Evolutionary conservation across 2,113 vertebrate species (phyloP), one percentile per base, ranked within the genome.

Genomic region (Erinaceus europaeus): DNA sequence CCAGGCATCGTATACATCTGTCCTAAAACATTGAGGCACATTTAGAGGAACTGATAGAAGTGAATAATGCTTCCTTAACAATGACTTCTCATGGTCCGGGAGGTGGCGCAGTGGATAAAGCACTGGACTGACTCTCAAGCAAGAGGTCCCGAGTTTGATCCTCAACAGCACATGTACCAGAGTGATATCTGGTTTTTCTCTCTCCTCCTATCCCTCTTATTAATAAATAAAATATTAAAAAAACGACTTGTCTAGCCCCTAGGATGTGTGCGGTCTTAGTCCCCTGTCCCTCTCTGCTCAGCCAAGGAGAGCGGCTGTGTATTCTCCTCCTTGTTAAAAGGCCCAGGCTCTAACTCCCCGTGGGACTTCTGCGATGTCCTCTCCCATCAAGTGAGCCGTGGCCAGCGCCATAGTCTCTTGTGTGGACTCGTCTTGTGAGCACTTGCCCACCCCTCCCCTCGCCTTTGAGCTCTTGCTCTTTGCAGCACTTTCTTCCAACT

Each of bases 401-500:
- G 32, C 59, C 40, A 32, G 1, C 9, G 5, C 27, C 27, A 36
- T 2, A 20, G 9, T 75, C 80, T 11, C 52, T 57, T n/a, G n/a
- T n/a, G n/a, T n/a, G n/a, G n/a, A n/a, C n/a, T n/a, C n/a, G n/a
- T n/a, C n/a, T n/a, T n/a, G n/a, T n/a, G n/a, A n/a, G n/a, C n/a
- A n/a, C n/a, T n/a, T n/a, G n/a, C n/a, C n/a, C n/a, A n/a, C n/a
- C n/a, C n/a, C n/a, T n/a, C n/a, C n/a, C n/a, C 55, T 84, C 48
- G 53, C 5, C 40, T 27, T 46, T 67, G 17, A 74, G 69, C 91
- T n/a, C 61, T n/a, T 50, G 44, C n/a, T n/a, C n/a, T 80, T 50
- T 38, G 44, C 21, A n/a, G 89, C 44, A 20, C 38, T 92, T 95
- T 94, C 71, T 91, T 34, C 6, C 74, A 76, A 3, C 83, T 84